Conservation (phyloP, 2,797 vertebrate genomes). For the Aulostomus chinensis region DNA sequence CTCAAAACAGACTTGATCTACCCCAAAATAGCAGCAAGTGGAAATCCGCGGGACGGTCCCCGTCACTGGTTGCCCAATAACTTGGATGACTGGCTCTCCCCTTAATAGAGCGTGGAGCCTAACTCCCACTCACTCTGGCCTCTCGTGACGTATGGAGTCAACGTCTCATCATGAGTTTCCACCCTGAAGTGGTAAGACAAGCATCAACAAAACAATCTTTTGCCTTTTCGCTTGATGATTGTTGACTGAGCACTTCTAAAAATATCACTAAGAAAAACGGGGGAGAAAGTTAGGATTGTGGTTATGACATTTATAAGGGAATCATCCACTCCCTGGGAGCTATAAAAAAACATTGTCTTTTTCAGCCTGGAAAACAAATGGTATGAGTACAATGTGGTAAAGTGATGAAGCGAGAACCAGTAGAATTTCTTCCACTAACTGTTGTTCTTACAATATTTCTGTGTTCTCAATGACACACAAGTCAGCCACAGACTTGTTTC, state of each 20-base stretch:
- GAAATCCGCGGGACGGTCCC: conserved; percentile 65
- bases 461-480: conserved; percentile 22
- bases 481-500: conserved; percentile 11
- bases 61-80: conserved; percentile 61
- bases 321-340: conserved; percentile 58
- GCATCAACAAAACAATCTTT: conserved; percentile 74
- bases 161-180: conserved; percentile 68
- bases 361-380: conserved; percentile 66
- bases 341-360: conserved; percentile 59
- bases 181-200: conserved; percentile 72
- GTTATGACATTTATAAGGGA: conserved; percentile 73
- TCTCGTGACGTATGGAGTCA: conserved; percentile 69
- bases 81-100: conserved; percentile 59
- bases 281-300: conserved; percentile 61
- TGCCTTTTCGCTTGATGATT: conserved; percentile 63
- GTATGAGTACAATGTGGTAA: conserved; percentile 55
- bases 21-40: conserved; percentile 73
- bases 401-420: conserved; percentile 41
- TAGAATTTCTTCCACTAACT: conserved; percentile 21
- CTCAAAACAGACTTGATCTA: conserved; percentile 69
- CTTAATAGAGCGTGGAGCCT: conserved; percentile 76
- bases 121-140: conserved; percentile 72
- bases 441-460: conserved; percentile 31
- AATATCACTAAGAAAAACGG: conserved; percentile 64
- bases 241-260: conserved; percentile 61